Evolutionary conservation across 2,888 invertebrate species (phyloP).

Genomic region (Watsonalla binaria): DNA sequence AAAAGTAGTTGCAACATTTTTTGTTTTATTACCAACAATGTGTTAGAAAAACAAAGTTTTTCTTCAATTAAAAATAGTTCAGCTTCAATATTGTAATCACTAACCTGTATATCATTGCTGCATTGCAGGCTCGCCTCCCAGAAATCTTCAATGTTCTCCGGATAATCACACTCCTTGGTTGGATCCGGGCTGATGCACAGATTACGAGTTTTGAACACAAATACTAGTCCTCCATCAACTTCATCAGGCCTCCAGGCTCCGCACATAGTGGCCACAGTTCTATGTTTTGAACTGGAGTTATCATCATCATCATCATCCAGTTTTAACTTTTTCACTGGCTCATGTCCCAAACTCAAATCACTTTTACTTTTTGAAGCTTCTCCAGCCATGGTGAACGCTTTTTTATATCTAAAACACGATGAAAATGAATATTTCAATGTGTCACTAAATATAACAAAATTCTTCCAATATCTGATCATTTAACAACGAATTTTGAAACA

Average conservation of each 20-base stretch:
- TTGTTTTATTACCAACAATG: neutral
- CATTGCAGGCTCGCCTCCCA: conserved; percentile 54
- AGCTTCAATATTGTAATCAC: neutral
- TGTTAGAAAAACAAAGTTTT: neutral
- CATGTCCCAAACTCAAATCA: conserved; percentile 34
- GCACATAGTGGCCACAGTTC: conserved; percentile 73
- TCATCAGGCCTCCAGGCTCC: conserved; percentile 73
- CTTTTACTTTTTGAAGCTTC: conserved; percentile 36
- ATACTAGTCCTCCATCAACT: conserved; percentile 64
- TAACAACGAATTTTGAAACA: conserved; percentile 8
- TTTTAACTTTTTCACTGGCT: conserved; percentile 16
- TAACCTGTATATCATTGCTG: conserved; percentile 52
- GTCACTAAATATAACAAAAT: conserved; percentile 17
- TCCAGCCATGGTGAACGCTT: conserved; percentile 36
- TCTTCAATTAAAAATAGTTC: neutral
- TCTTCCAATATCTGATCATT: conserved; percentile 28
- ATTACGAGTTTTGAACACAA: conserved; percentile 58
- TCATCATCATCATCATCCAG: conserved; percentile 5
- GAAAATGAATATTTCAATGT: conserved; percentile 9
- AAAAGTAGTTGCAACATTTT: no score
- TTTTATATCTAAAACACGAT: conserved; percentile 6
- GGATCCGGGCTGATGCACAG: conserved; percentile 67
- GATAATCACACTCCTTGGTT: conserved; percentile 54
- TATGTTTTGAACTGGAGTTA: conserved; percentile 19
- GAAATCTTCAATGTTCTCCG: conserved; percentile 71